Base-by-base conservation (phyloP, 1,140 invertebrate genomes). In the Achroia grisella region DNA sequence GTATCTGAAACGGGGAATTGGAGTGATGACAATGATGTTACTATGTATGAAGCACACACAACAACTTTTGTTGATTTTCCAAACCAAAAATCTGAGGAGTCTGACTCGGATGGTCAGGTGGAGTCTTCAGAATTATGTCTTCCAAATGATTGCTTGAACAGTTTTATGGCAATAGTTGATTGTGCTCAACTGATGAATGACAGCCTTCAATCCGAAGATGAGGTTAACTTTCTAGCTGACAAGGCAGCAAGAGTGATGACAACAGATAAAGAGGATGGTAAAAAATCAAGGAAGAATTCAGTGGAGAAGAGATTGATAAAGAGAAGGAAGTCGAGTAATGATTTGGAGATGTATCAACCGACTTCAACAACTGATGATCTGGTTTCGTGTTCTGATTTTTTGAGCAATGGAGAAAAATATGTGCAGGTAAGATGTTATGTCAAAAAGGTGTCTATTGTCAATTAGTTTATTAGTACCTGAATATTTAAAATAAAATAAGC, bases 21-120 rank as follows among this genome's bases (percentile, higher is more conserved):
- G 31, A 34, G 55, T n/a, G 71, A 79, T 29, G 83, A 84, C 10
- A 77, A 83, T 51, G 83, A 86, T 53, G 65, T 87, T 0, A 86
- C 83, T 0, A 87, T 87, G 86, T 87, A 86, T 12, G 86, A 87
- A 51, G 66, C 80, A 3, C 79, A 86, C 27, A 83, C 80, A 39
- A 83, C 79, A 1, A 79, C 76, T 9, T 62, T 65, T 35, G 66
- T 73, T 0, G 78, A 84, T 43, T 73, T 78, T 17, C 63, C 73
- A 1, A 48, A 64, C 14, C 61, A 63, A 10, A 79, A 80, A 52
- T 70, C 62, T 10, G 75, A 82, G 10, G 83, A 86, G 46, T 86
- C 81, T 0, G 86, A 87, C 36, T 78, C 71, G 0, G 86, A 87
- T 34, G 62, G 29, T 1, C 77, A 81, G 31, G 70, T 79, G 0